These are phyloP conservation scores for Callocephalon fimbriatum DNA, from an alignment of 2,113 vertebrate genomes.

Conservation along the genomic window DNA sequence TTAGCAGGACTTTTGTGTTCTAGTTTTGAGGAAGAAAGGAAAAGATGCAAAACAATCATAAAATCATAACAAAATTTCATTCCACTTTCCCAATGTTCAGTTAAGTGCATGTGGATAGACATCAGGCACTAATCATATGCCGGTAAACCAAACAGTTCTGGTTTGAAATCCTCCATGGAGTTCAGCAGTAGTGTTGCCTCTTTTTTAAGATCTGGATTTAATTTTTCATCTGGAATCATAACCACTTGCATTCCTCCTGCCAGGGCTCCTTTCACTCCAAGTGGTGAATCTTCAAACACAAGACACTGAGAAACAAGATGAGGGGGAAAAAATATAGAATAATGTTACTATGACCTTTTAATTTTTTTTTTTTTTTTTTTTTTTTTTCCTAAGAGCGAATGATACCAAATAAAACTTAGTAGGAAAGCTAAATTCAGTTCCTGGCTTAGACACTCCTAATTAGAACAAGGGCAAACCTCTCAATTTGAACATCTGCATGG, in stretches of 20 bases:
- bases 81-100: background rate
- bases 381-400: background rate
- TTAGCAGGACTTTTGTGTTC: background rate
- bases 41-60: background rate
- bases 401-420: background rate
- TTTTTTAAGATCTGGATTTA: conserved; percentile 77
- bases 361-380: background rate
- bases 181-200: conserved; percentile 82
- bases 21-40: background rate
- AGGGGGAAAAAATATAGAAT: background rate
- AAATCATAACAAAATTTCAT: background rate
- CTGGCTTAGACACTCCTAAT: background rate
- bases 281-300: conserved; percentile 93
- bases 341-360: background rate
- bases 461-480: background rate
- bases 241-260: conserved; percentile 92
- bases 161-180: conserved; percentile 87
- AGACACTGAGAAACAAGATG: conserved; percentile 81
- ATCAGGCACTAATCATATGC: conserved; percentile 72
- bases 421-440: background rate
- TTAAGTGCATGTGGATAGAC: background rate
- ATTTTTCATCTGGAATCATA: conserved; percentile 88
- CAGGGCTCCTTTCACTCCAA: conserved; percentile 85
- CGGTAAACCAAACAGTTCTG: conserved; percentile 89
- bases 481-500: background rate